Evolutionary conservation across 2,113 vertebrate genomes (phyloP), one percentile per base, ranked within the genome.

Genomic region (Gopherus evgoodei): DNA sequence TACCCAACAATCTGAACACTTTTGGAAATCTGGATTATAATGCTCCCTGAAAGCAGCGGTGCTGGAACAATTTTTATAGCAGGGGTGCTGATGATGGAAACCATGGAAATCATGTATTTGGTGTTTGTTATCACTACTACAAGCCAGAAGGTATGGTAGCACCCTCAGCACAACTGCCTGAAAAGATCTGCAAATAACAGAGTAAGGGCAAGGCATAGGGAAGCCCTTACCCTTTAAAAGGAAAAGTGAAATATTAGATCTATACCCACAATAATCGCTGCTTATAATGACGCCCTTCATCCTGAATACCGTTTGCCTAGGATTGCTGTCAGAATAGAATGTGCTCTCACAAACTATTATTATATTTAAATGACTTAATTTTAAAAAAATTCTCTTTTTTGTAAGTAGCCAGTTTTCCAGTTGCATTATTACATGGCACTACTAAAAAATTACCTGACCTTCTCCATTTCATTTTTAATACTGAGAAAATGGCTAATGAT

Each of bases 391-490:
- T 16, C 19, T 92, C 19, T 14, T 91, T 84, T 81, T 90, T 84
- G 94, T 91, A 95, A 21, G 49, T 84, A 94, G 81, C 25, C 83
- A 0, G 42, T 95, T 93, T 94, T 96, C 35, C n/a, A 85, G 11
- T 81, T 90, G 17, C n/a, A 81, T 29, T 81, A 35, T 11, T 87
- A 6, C 57, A 90, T 85, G 82, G 81, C 29, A 87, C 1, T 4
- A 86, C n/a, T 89, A 65, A 94, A 96, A 52, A 21, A 81, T 57
- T 53, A 35, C 10, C 49, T 94, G 53, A 3, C 6, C 53, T 80
- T 92, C 93, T 95, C 49, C 42, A 86, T 94, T 89, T 88, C 92
- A 22, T 85, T 93, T 88, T 90, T 82, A 93, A 54, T 75, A 80
- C 62, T 53, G 79, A 53, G 9, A 12, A 81, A 87, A 24, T 38